Evolutionary conservation across 2,888 invertebrate genomes (phyloP), one percentile per base, ranked within the genome.

Genomic region (Noctua pronuba): DNA sequence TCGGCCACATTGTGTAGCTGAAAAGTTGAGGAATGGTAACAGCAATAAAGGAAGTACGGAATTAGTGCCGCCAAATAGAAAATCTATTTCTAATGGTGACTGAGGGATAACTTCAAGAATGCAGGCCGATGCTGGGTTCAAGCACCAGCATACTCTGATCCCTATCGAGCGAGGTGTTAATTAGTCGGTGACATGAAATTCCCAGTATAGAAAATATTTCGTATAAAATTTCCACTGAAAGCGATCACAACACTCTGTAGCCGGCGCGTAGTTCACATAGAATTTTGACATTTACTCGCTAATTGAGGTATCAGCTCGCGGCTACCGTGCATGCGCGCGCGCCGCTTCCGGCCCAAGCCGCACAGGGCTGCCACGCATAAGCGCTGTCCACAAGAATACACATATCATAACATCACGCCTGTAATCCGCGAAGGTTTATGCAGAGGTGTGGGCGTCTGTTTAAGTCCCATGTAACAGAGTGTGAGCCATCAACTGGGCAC

Each of bases 291-390:
- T 94, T 91, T 93, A 91, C 92, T 85, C 90, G 96, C 94, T 96
- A 96, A 96, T 95, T 95, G 95, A 88, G 87, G 93, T 93, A 94
- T 93, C 94, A 94, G 94, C 91, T 89, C 92, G 90, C 89, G 82
- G 93, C 95, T 95, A 95, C 95, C 93, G 95, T 93, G 94, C 94
- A 93, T 91, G 91, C 86, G 88, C 86, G 80, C 85, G 92, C 91
- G 91, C 91, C 92, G 93, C 88, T 93, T 94, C 94, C 94, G 93
- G 92, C 80, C 85, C 24, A 66, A 21, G 18, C 41, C 4, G 31
- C 46, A 1, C n/a, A 82, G 84, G 79, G 84, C 66, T 84, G 79
- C 2, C 83, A 41, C 66, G n/a, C 28, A 7, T 1, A 8, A 24
- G 11, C n/a, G 8, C 46, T 55, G 52, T 2, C 8, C 2, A 24